Base-by-base conservation (phyloP, 1,140 invertebrate species). In the Lasioglossum baleicum region DNA sequence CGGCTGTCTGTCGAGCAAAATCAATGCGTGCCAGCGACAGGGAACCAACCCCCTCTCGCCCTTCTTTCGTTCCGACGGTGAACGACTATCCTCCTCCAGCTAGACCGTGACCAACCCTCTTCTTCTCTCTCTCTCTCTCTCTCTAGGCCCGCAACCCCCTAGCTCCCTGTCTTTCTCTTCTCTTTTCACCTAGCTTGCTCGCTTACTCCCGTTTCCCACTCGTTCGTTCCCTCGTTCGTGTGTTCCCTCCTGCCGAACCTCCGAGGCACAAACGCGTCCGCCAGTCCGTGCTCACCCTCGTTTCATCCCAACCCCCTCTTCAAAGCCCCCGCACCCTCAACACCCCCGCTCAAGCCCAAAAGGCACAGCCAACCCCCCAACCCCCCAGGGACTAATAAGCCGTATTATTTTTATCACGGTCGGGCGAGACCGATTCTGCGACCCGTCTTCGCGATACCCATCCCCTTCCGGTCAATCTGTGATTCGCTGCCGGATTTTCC, bases 1-100 rank as follows among this genome's bases (percentile, higher is more conserved):
- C 90, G 87, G 86, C 88, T 90, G 91, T 89, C 89, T 92, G 91
- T 91, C 89, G 90, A 83, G 88, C 88, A 92, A 92, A 92, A 92
- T 92, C 91, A 92, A 92, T 92, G 90, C 91, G 89, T 88, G 87
- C 82, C 88, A 86, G 88, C 90, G 90, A 91, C 90, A 91, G 87
- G 75, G 87, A 89, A 90, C 72, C 83, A 87, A 35, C 56, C 78
- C 74, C 83, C 87, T 86, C 81, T 56, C 44, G 66, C 75, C 64
- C 80, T 53, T 79, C 78, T 83, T 80, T 83, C 85, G 61, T 64
- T 71, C 66, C 79, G 63, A 68, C 42, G 63, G 53, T 69, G 5
- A 13, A 5, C 31, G 26, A 76, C 75, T 76, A 70, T 82, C 79
- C 81, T 84, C 53, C 75, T 75, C 79, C 64, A 81, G 67, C 81